Conservation (phyloP, 2,888 invertebrate genomes). For the Eupeodes latifasciatus region DNA sequence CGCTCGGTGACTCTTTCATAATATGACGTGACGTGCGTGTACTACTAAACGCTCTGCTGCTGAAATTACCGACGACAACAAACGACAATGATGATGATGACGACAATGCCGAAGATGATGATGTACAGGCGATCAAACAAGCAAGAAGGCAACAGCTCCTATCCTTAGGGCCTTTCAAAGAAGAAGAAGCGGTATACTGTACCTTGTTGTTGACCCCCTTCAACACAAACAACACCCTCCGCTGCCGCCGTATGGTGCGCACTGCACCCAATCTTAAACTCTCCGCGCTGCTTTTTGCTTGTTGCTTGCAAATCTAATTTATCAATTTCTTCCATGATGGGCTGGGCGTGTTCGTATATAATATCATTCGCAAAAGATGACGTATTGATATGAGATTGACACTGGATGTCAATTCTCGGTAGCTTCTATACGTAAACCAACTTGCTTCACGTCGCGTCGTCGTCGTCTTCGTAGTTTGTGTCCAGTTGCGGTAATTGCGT, state of each 20-base stretch:
- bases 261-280: not conserved
- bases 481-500: slow-evolving; percentile 65
- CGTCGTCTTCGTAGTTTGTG: slow-evolving; percentile 11
- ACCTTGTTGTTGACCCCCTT: not conserved
- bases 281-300: no score
- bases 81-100: slow-evolving; percentile 34
- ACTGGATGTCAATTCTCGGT: slow-evolving; percentile 58
- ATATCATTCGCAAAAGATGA: slow-evolving; percentile 71
- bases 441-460: not conserved
- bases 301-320: slow-evolving; percentile 59
- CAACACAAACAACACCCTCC: not conserved
- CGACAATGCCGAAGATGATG: slow-evolving; percentile 55
- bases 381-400: slow-evolving; percentile 75
- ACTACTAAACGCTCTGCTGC: slow-evolving; percentile 65
- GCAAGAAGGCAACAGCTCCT: slow-evolving; percentile 29
- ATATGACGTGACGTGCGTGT: slow-evolving; percentile 74
- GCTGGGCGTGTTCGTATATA: slow-evolving; percentile 65
- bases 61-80: slow-evolving; percentile 68
- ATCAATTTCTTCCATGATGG: slow-evolving; percentile 65
- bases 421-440: slow-evolving; percentile 11
- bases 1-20: slow-evolving; percentile 69
- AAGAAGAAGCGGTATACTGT: not conserved
- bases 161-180: slow-evolving; percentile 31
- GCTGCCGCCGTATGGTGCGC: no score
- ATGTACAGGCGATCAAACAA: slow-evolving; percentile 52